These are phyloP conservation scores for Siniperca chuatsi DNA, from an alignment of 2,113 vertebrate genomes.

Conservation along the genomic window DNA sequence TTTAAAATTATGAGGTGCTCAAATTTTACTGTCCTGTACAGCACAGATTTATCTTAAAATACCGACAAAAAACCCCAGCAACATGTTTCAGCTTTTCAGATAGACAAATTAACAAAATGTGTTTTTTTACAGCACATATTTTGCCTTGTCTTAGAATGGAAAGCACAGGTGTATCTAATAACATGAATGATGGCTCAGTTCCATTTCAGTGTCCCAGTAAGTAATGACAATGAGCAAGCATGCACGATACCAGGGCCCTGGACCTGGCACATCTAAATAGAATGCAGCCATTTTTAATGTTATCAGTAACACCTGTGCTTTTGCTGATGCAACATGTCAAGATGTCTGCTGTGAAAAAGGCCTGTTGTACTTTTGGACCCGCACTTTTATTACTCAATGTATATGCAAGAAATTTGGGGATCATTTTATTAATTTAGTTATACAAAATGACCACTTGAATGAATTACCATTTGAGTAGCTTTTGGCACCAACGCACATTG, in stretches of 20 bases:
- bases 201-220: background rate
- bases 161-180: background rate
- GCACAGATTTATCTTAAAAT: background rate
- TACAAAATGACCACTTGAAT: background rate
- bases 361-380: background rate
- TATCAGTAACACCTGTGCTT: constrained; percentile 3
- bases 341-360: background rate
- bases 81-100: background rate
- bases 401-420: background rate
- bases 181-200: background rate
- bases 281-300: background rate
- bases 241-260: background rate
- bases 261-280: background rate
- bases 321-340: background rate
- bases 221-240: background rate
- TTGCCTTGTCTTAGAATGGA: background rate
- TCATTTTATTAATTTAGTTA: background rate
- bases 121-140: background rate
- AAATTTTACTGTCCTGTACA: background rate
- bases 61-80: background rate
- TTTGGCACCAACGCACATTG: background rate
- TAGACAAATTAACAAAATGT: background rate
- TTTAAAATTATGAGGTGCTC: background rate
- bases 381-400: background rate
- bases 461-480: background rate